Evolutionary conservation across 2,888 invertebrate genomes (phyloP), one percentile per base, ranked within the genome.

Genomic region (Drosophila eohydei): DNA sequence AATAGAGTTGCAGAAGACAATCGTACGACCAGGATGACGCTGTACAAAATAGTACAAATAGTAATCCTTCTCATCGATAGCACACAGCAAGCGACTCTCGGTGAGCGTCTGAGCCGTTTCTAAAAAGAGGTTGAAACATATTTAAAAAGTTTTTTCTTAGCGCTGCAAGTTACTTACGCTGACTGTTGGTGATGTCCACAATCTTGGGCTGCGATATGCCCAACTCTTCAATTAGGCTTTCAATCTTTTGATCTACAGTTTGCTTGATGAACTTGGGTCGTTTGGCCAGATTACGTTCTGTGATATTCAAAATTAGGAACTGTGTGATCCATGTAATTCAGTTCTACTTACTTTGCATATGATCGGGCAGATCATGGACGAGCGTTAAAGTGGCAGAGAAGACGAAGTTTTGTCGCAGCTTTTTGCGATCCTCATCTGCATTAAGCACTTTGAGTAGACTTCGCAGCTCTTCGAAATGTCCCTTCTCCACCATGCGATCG

Each of bases 381-480:
- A 99, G 93, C 0, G 99, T 98, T 36, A 99, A 94, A 0, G 99
- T 99, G 14, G 99, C 99, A 0, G 99, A 99, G 93, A 99, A 99
- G 0, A 99, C 97, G 91, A 99, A 98, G 91, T 97, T 98, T 93
- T 99, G 99, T 3, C 99, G 93, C 40, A 94, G 89, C 57, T 94
- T 93, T 26, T 94, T 93, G 44, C 94, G 94, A 0, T 88, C 90
- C 43, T 95, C 95, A 82, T 96, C 95, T 14, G 93, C 93, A 92
- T 99, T 98, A 7, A 99, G 93, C 0, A 95, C 93, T 78, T 96
- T 96, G 5, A 99, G 91, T 43, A 99, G 93, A 14, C 95, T 94
- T 28, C 96, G 95, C 3, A 99, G 92, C 93, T 99, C 99, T 77
- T 97, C 96, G 92, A 99, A 99, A 92, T 99, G 99, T 0, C 98